Conservation (phyloP, 2,888 invertebrate species). For the Drosophila picticornis region DNA sequence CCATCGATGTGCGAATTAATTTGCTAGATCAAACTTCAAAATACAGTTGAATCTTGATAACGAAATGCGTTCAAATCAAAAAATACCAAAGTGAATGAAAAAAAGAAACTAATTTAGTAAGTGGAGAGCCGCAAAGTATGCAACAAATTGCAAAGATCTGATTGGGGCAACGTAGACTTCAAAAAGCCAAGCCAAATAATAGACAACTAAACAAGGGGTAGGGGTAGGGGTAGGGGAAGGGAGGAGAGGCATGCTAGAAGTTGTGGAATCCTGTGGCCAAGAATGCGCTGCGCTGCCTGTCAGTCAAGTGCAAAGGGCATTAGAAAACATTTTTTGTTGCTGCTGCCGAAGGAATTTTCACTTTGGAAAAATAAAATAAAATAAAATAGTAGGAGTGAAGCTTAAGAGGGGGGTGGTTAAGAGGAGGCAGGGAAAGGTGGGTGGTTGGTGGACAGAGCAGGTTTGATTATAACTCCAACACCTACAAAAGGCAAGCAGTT, state of each 20-base stretch:
- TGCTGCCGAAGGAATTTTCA: conserved; percentile 67
- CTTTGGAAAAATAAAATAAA: conserved; percentile 65
- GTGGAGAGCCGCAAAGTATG: conserved; percentile 67
- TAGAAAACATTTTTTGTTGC: conserved; percentile 70
- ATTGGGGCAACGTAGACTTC: conserved; percentile 40
- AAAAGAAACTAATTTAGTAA: conserved; percentile 63
- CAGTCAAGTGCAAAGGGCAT: conserved; percentile 74
- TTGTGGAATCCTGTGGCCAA: background rate
- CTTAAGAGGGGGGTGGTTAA: conserved; percentile 1
- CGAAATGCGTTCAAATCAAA: conserved; percentile 3
- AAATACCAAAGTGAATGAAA: conserved; percentile 1
- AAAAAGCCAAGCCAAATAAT: conserved; percentile 56
- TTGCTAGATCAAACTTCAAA: conserved; percentile 19
- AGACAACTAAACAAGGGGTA: conserved; percentile 17
- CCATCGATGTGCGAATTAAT: conserved; percentile 23
- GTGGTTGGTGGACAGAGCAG: conserved; percentile 21
- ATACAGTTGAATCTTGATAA: conserved; percentile 33
- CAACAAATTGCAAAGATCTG: conserved; percentile 64
- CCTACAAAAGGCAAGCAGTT: conserved; percentile 49
- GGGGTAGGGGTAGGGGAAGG: background rate
- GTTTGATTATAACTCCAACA: conserved; percentile 80
- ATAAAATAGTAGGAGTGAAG: conserved; percentile 24
- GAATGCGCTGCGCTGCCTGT: conserved; percentile 32
- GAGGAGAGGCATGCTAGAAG: background rate
- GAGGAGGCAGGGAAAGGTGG: conserved; percentile 5